phyloP scores from a whole-genome alignment of 64 coral and sea anemone genomes.

The Acropora yongei region DNA sequence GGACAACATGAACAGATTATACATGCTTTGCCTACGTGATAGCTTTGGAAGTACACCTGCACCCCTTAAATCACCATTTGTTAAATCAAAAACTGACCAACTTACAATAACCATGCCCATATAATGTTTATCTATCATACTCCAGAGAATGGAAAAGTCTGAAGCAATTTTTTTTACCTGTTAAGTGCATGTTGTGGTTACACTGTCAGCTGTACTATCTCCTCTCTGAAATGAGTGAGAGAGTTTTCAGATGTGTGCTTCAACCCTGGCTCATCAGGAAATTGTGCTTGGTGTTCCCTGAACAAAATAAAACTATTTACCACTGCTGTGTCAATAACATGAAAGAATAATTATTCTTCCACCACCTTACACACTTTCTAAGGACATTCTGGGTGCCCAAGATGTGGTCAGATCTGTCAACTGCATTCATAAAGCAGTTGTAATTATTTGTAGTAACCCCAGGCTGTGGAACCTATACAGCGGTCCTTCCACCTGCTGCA shows the following conservation, averaged over 20 bases:
- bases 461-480: background rate
- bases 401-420: constrained; percentile 49
- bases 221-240: constrained; percentile 58
- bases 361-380: constrained; percentile 24
- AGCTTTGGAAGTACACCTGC: no score
- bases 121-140: no score
- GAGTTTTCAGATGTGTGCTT: constrained; percentile 21
- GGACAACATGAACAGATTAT: no score
- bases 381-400: constrained; percentile 31
- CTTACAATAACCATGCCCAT: background rate
- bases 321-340: constrained; percentile 28
- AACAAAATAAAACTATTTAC: constrained; percentile 56
- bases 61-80: no score
- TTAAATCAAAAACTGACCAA: no score
- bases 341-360: constrained; percentile 41
- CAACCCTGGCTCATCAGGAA: background rate
- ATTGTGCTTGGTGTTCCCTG: constrained; percentile 4
- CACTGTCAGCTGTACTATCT: constrained; percentile 5
- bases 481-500: background rate
- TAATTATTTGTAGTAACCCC: background rate
- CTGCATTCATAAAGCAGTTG: constrained; percentile 32
- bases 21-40: no score
- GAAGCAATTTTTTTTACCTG: no score
- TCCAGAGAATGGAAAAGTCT: no score
- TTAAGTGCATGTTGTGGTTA: no score